Evolutionary conservation across 2,797 vertebrate genomes (phyloP), one percentile per base, ranked within the genome.

Genomic region (Urocyon cinereoargenteus): DNA sequence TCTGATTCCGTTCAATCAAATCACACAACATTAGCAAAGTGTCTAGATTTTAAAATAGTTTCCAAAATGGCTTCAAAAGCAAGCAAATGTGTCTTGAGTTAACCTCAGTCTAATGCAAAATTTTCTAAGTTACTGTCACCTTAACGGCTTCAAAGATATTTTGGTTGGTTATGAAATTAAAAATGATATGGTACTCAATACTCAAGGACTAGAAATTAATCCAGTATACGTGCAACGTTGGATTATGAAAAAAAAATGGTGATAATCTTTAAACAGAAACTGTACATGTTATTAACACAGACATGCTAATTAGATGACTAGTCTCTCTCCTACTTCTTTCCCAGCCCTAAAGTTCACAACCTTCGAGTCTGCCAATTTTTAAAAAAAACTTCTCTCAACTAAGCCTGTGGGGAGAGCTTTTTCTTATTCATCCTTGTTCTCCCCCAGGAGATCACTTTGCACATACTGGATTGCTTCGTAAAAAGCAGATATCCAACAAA

Each of bases 11-110:
- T 86, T 94, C n/a, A 12, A 94, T 34, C 49, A 22, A 90, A 66
- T 78, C 51, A 94, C 8, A 82, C 9, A 62, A 61, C 75, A 92
- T 45, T 45, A 64, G 18, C 6, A 7, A 92, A 79, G 14, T n/a
- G 84, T 88, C 61, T 36, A 64, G 45, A 89, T 45, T 94, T 97
- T 83, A 53, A 94, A 90, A 34, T 64, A 53, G 45, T 92, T 93
- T 77, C 81, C 75, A 51, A 90, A 96, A 91, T 2, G 87, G n/a
- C 26, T 55, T 96, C 62, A 93, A 96, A 93, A 93, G 19, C 10
- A 94, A 93, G 86, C n/a, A 28, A 7, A 89, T 89, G 49, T 73
- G 7, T n/a, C 53, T 88, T n/a, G 55, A 57, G 18, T 64, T 45
- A 88, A 22, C 45, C 51, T 91, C 5, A 95, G 26, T 81, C 36